These are phyloP conservation scores for Stenopsyche tienmushanensis DNA, from an alignment of 1,140 invertebrate species.

Conservation along the genomic window DNA sequence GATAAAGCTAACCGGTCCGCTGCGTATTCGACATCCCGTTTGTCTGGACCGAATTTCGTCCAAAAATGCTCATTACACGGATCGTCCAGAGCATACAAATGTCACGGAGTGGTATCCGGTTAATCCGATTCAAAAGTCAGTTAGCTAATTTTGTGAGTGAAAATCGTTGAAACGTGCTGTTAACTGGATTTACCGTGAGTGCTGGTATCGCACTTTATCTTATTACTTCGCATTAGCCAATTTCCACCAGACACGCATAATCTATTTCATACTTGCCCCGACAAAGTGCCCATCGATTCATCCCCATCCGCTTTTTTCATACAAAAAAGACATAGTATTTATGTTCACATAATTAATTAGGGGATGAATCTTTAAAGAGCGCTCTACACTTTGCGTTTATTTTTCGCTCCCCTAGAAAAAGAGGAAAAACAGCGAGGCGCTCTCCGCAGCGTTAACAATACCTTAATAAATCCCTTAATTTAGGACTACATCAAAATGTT, in stretches of 20 bases:
- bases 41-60: no score
- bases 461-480: neutral
- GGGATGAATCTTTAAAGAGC: neutral
- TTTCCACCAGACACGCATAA: no score
- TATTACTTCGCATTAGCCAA: constrained; percentile 1
- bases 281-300: no score
- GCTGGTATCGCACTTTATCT: constrained; percentile 1
- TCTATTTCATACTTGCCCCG: no score
- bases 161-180: constrained; percentile 12
- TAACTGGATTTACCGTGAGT: constrained; percentile 19
- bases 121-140: constrained; percentile 32
- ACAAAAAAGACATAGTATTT: neutral
- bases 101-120: neutral
- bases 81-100: constrained; percentile 18
- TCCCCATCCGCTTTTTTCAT: no score
- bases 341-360: neutral
- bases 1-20: no score
- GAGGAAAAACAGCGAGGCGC: neutral
- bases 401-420: neutral
- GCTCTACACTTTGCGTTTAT: neutral
- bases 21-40: no score
- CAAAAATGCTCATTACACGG: neutral
- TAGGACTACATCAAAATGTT: neutral
- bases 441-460: neutral
- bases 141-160: constrained; percentile 29